phyloP scores from a whole-genome alignment of 2,113 vertebrate species.

The Ahaetulla prasina region DNA sequence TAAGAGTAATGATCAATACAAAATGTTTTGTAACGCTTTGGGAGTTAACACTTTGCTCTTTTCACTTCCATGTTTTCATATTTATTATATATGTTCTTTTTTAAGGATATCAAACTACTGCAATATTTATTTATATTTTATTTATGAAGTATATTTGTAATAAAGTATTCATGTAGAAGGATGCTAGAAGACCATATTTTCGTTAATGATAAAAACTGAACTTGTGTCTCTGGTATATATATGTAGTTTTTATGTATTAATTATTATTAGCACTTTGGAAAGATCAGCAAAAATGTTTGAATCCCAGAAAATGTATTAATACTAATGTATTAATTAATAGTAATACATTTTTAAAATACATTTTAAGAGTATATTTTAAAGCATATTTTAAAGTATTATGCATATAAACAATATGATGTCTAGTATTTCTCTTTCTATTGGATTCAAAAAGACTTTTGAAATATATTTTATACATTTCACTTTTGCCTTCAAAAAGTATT shows the following conservation, averaged over 20 bases:
- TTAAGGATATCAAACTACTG: neutral
- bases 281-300: neutral
- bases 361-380: neutral
- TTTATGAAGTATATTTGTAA: neutral
- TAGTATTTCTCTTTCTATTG: neutral
- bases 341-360: neutral
- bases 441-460: neutral
- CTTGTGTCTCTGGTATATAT: neutral
- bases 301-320: neutral
- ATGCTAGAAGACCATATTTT: neutral
- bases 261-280: neutral
- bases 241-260: neutral
- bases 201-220: neutral
- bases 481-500: neutral
- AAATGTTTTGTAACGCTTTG: neutral
- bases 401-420: neutral
- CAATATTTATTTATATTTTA: neutral
- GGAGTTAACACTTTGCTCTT: neutral
- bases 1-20: slow-evolving; percentile 1
- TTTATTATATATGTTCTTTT: neutral
- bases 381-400: neutral
- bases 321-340: neutral
- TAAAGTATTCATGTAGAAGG: neutral
- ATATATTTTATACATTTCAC: neutral
- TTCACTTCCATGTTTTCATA: neutral